Evolutionary conservation across 2,113 vertebrate species (phyloP), one percentile per base, ranked within the genome.

Genomic region (Dryoscopus gambensis): DNA sequence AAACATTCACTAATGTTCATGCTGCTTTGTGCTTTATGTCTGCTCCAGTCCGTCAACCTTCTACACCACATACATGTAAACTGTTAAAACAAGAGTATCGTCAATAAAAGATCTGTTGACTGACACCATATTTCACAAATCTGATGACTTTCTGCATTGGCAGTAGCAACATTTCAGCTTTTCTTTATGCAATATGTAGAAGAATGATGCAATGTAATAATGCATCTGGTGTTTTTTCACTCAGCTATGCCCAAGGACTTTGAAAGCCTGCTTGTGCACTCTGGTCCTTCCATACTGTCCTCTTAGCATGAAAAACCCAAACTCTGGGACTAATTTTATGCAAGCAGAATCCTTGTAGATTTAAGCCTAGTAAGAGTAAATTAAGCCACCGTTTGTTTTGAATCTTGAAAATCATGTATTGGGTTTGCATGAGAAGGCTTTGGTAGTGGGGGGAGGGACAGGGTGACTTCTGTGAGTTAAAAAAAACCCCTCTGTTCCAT

Each of bases 41-140:
- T 95, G 89, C 93, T 91, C 67, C 84, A 96, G 94, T 94, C 91
- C 96, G 0, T 91, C 93, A 95, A 94, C 89, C 89, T 84, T 76
- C 75, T 91, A 62, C 40, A 85, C 84, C 84, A 94, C 49, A 82
- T 60, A 79, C 65, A 84, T 60, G 80, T 63, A 97, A 96, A 87
- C 93, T 95, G 96, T 84, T 96, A 97, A 93, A 95, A 91, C 87
- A 90, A 87, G 87, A 96, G 87, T 83, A 82, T 68, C 52, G 0
- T 89, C 73, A 93, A 81, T 53, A 75, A 95, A 95, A 18, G 84
- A 89, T 88, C 88, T 96, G 96, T 94, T 95, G 95, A 95, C 87
- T 95, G 90, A 96, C 85, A 93, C 87, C 85, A 77, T 88, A 96
- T 96, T 96, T 97, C 90, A 96, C 90, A 97, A 93, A 95, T 93